These are phyloP conservation scores for Trichogramma dendrolimi DNA, from an alignment of 2,888 invertebrate species.

Conservation along the genomic window DNA sequence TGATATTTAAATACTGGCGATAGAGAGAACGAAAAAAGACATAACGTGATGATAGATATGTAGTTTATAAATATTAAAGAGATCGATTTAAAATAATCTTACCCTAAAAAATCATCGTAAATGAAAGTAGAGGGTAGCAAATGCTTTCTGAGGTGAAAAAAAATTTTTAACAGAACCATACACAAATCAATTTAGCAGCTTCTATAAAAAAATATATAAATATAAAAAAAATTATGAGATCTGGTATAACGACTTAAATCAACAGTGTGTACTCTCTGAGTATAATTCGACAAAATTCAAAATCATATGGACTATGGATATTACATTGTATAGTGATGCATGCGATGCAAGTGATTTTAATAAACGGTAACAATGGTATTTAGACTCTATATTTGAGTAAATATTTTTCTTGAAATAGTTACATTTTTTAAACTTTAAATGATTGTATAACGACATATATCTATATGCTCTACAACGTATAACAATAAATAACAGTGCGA, in stretches of 20 bases:
- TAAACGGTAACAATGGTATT: constrained; percentile 21
- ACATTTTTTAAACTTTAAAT: constrained; percentile 24
- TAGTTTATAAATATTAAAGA: constrained; percentile 18
- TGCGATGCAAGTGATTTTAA: constrained; percentile 16
- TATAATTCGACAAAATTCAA: constrained; percentile 9
- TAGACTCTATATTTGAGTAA: constrained; percentile 24
- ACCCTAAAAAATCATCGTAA: constrained; percentile 26
- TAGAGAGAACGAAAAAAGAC: constrained; percentile 28
- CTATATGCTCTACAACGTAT: constrained; percentile 8
- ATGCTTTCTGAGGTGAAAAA: constrained; percentile 25
- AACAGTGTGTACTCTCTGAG: constrained; percentile 13
- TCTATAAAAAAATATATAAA: constrained; percentile 17
- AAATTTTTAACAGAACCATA: constrained; percentile 18
- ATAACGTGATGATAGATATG: constrained; percentile 13
- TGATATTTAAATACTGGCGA: constrained; percentile 39
- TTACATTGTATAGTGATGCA: constrained; percentile 6
- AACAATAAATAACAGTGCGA: constrained; percentile 2
- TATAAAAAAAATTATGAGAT: constrained; percentile 16
- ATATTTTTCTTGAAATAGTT: constrained; percentile 29
- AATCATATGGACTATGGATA: not conserved
- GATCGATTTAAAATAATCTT: constrained; percentile 19
- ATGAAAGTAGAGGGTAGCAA: constrained; percentile 20
- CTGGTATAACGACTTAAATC: constrained; percentile 1
- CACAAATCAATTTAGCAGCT: constrained; percentile 21
- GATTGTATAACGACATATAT: constrained; percentile 16